phyloP scores from a whole-genome alignment of 2,113 vertebrate genomes.

The Arvicanthis niloticus region DNA sequence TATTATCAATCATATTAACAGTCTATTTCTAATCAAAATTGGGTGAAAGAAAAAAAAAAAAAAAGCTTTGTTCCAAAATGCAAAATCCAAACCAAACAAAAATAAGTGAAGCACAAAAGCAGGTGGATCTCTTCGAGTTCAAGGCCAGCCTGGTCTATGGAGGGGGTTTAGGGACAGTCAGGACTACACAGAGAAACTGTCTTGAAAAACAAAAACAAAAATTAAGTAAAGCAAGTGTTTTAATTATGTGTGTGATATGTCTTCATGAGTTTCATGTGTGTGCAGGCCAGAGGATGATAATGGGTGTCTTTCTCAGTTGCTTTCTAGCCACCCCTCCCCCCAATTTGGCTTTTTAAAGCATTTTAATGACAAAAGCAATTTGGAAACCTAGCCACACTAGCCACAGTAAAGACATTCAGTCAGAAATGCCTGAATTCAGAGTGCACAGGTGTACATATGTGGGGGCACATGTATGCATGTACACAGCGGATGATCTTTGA shows the following conservation, averaged over 20 bases:
- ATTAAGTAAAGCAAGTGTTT: not conserved
- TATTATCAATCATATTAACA: not conserved
- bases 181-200: too few species aligned
- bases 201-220: not conserved
- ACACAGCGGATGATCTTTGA: not conserved
- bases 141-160: too few species aligned
- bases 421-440: not conserved
- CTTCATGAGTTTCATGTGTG: not conserved
- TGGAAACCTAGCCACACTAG: not conserved
- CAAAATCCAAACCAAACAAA: not conserved
- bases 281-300: not conserved
- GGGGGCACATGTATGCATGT: not conserved
- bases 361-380: not conserved
- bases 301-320: not conserved
- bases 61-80: not conserved
- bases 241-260: not conserved
- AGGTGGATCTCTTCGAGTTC: too few species aligned
- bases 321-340: not conserved
- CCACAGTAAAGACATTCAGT: not conserved
- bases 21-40: not conserved
- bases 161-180: too few species aligned
- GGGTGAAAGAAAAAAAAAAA: not conserved
- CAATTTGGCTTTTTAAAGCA: not conserved
- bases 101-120: not conserved
- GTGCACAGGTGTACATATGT: not conserved